Percentiles rank a stretch among this genome's conserved stretches.
phyloP scores from a whole-genome alignment of 2,888 invertebrate species.

The Metacarcinus magister region DNA sequence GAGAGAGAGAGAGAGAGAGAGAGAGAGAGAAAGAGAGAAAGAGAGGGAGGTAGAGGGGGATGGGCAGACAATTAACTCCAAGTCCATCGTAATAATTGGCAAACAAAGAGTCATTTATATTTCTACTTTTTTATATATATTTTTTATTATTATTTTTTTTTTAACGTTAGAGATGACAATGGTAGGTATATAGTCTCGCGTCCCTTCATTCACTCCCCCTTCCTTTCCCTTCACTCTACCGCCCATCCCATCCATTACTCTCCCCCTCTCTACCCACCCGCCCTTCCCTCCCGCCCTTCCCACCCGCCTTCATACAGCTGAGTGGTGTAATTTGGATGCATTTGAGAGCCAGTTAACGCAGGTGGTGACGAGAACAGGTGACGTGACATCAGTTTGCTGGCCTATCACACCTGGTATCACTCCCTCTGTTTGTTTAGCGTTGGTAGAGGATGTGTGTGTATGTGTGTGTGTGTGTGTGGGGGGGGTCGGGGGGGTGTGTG shows the following conservation, averaged over 20 bases:
- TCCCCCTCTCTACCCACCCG: not conserved
- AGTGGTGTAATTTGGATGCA: slow-evolving; percentile 1
- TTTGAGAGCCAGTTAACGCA: slow-evolving; percentile 2
- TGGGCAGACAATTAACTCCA: too few species aligned
- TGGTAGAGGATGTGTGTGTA: not conserved
- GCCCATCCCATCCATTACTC: not conserved
- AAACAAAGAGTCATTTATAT: not conserved
- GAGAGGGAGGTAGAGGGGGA: not conserved
- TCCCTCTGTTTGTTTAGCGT: not conserved
- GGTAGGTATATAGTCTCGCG: not conserved
- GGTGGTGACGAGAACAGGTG: slow-evolving; percentile 30
- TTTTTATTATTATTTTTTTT: not conserved
- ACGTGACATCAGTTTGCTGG: not conserved
- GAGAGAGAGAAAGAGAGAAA: not conserved
- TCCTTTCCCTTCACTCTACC: too few species aligned
- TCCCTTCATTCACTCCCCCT: not conserved
- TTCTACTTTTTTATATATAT: not conserved
- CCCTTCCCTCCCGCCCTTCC: not conserved
- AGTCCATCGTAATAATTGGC: not conserved
- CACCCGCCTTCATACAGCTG: not conserved
- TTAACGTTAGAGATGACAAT: too few species aligned
- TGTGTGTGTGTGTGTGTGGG: not conserved
- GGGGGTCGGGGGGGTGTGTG: not conserved
- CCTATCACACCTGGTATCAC: slow-evolving; percentile 26
- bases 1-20: not conserved